Evolutionary conservation across 2,888 invertebrate species (phyloP).

Genomic region (Drosophila robusta): DNA sequence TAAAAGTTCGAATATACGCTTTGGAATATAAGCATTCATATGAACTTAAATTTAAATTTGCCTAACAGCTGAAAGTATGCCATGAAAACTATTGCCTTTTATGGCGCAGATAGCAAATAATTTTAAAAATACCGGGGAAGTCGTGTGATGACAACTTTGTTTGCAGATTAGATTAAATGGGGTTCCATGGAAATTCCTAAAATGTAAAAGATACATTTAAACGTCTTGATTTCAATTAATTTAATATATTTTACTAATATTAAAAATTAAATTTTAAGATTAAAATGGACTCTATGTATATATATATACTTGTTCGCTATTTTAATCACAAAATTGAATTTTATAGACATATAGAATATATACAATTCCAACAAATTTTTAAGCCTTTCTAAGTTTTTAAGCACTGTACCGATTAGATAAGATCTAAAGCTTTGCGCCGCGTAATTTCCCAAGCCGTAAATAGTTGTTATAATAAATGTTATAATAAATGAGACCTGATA

Average conservation of each 20-base stretch:
- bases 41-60: neutral
- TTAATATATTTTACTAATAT: too few relatives aligned
- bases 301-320: too few relatives aligned
- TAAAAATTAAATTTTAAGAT: too few relatives aligned
- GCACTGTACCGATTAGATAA: constrained; percentile 35
- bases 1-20: neutral
- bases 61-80: constrained; percentile 11
- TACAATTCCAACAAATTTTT: neutral
- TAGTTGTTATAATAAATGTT: constrained; percentile 25
- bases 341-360: too few relatives aligned
- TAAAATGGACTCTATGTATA: too few relatives aligned
- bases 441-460: constrained; percentile 20
- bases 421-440: neutral
- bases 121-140: neutral
- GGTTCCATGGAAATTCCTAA: too few relatives aligned
- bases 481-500: neutral
- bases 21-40: neutral
- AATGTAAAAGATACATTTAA: too few relatives aligned
- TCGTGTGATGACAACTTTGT: too few relatives aligned
- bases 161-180: too few relatives aligned
- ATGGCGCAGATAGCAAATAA: neutral
- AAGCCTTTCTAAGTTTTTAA: neutral
- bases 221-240: too few relatives aligned
- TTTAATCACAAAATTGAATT: too few relatives aligned
- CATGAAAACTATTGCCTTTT: neutral